Evolutionary conservation across 2,797 vertebrate species (phyloP), one percentile per base, ranked within the genome.

Genomic region (Mormyrus proboscirostris): DNA sequence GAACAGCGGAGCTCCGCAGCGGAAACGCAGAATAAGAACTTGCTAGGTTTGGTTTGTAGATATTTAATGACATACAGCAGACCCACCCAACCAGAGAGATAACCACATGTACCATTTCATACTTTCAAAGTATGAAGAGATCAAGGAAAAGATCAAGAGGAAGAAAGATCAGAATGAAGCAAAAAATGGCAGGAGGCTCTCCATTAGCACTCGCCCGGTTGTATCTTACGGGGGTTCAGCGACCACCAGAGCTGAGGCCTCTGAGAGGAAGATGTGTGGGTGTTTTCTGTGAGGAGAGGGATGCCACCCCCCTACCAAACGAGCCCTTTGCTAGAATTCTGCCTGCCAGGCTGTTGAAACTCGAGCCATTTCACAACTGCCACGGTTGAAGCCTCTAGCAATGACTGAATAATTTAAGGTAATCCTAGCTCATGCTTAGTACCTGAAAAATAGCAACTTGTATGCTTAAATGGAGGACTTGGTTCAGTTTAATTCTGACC

Each of bases 371-470:
- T 25, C 85, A 33, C 41, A 79, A 79, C 29, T 49, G 86, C 9
- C 88, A 88, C 65, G 85, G 29, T 73, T 44, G 87, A 83, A 3
- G 88, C 83, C 73, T 87, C 1, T 10, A 88, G 6, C 47, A 14
- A 50, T 69, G 38, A 41, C 51, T 94, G 55, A 93, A 94, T 95
- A 91, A 95, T 95, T 95, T 86, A 95, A 89, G 91, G 89, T 65
- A 51, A 89, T 19, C 90, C 86, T 86, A 91, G 44, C 89, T 59
- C 44, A 7, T 4, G 12, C 22, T 29, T 22, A 41, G 38, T 84
- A 84, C 22, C 47, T 50, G 22, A 86, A 57, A 41, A 29, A 53
- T 5, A 41, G 12, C 49, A 85, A 25, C 83, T 79, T 44, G 33
- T 41, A 41, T 41, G 73, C 73, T 79, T 47, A 79, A 79, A 79